These are phyloP conservation scores for Malurus alboscapulatus DNA, from an alignment of 2,113 vertebrate species.

Conservation along the genomic window DNA sequence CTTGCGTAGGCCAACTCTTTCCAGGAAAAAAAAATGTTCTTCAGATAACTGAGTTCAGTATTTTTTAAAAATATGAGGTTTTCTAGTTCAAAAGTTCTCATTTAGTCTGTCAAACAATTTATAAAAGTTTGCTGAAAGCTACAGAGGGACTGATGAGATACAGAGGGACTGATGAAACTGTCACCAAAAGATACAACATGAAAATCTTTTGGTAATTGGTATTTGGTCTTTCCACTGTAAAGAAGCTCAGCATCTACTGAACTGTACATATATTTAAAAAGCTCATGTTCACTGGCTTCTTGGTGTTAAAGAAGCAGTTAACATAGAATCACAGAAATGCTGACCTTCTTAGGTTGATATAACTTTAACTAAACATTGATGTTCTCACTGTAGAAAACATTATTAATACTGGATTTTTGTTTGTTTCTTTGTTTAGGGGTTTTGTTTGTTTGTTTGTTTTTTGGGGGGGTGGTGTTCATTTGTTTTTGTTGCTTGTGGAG, in stretches of 20 bases:
- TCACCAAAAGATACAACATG: background rate
- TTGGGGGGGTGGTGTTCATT: background rate
- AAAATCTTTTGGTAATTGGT: slow-evolving; percentile 13
- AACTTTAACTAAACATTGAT: background rate
- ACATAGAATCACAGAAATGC: background rate
- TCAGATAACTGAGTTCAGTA: background rate
- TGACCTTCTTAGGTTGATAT: background rate
- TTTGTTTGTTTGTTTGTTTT: too few relatives aligned
- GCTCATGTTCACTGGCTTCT: background rate
- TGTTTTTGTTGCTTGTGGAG: background rate
- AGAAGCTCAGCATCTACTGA: background rate
- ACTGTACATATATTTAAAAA: background rate
- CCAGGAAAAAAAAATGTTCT: background rate
- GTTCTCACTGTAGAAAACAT: background rate
- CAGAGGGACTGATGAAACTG: background rate
- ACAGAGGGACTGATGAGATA: background rate
- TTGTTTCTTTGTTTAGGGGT: background rate
- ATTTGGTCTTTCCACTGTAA: background rate
- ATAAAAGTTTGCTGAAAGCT: background rate
- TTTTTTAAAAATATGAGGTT: background rate
- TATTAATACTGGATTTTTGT: background rate
- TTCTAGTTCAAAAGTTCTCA: background rate
- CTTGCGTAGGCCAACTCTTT: background rate
- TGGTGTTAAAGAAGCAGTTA: background rate
- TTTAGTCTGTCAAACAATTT: background rate